Evolutionary conservation across 92 coral and sea anemone species (phyloP), one percentile per base, ranked within the genome.

Genomic region (Zoanthus sociatus): DNA sequence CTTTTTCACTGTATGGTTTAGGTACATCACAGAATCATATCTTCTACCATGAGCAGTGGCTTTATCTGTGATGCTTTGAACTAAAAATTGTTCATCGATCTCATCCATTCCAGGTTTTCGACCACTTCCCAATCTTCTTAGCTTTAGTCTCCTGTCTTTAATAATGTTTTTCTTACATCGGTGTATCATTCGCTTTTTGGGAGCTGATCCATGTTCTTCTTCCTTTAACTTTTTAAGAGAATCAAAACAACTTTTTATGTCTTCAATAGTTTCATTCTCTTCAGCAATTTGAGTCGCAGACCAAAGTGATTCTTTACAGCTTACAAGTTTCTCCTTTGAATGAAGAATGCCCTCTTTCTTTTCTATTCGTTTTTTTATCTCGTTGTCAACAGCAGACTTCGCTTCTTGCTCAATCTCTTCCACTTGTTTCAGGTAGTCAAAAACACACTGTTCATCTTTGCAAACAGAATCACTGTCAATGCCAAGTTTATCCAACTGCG

Each of bases 1-100:
- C 69, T 77, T 77, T 60, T 77, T 77, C 0, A 77, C 83, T 2
- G 50, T 54, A n/a, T 67, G 18, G 2, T 60, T 60, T 11, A 60
- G 66, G 66, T 60, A 60, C 66, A 60, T 60, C 0, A 60, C 44
- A 84, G 69, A 13, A 72, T 26, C 30, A 18, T 84, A 10, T 61
- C 87, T 83, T 83, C 87, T 83, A 56, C 87, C 87, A 71, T 83
- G 87, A 17, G 87, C 87, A 15, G 87, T 83, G 50, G 87, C 87
- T 69, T 83, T 83, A 45, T 50, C 76, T 46, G 75, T 69, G 31
- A 71, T 83, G 61, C 53, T 64, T 50, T 82, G 18, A 55, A 82
- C 76, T 60, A 82, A 64, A 64, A 82, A 82, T 82, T 82, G 70
- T 17, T 82, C 87, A 82, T 67, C 87, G 70, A 82, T 82, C 72